Conservation (phyloP, 1,140 invertebrate species). For the Zaprionus tsacasi region DNA sequence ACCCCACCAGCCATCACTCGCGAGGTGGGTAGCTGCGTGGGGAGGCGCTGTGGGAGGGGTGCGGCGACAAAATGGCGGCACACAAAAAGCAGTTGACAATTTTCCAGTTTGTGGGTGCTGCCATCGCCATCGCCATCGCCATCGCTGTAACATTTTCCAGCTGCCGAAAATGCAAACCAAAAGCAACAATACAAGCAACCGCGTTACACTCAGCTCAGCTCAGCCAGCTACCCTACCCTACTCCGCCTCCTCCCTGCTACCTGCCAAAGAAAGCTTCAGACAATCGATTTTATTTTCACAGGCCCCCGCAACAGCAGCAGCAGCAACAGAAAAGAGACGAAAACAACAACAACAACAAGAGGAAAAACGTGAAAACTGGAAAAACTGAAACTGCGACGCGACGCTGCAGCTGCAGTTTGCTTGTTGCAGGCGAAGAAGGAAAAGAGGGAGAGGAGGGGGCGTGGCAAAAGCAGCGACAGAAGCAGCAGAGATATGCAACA, state of each 20-base stretch:
- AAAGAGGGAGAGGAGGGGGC: background rate
- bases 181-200: constrained; percentile 23
- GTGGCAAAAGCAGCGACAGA: constrained; percentile 1
- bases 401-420: constrained; percentile 29
- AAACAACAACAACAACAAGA: constrained; percentile 1
- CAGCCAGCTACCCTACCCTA: background rate
- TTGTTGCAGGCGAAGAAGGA: background rate
- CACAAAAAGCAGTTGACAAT: constrained; percentile 19
- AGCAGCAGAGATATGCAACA: background rate
- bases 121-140: background rate
- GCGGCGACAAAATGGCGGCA: constrained; percentile 65
- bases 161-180: constrained; percentile 53
- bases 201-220: background rate
- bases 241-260: background rate
- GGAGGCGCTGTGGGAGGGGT: background rate
- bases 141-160: constrained; percentile 11
- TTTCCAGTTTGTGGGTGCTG: constrained; percentile 35
- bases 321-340: background rate
- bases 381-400: background rate
- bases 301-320: constrained; percentile 22
- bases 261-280: constrained; percentile 15
- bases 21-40: background rate
- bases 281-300: constrained; percentile 45
- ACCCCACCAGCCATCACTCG: too few species aligned
- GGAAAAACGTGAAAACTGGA: constrained; percentile 18